These are phyloP conservation scores for Toxotes chatareus DNA, from an alignment of 2,113 vertebrate species.

Conservation along the genomic window DNA sequence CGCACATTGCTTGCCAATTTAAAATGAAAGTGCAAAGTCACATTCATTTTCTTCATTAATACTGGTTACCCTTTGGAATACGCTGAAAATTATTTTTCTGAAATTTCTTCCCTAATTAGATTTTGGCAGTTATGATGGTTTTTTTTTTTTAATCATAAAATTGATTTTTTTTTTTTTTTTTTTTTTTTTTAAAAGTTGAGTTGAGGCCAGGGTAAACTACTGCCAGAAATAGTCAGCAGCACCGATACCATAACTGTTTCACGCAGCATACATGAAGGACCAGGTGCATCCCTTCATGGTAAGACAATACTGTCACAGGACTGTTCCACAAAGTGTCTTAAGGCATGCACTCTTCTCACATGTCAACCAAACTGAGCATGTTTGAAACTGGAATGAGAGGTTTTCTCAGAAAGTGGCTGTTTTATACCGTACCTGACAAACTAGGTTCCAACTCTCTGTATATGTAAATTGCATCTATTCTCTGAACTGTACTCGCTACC, in stretches of 20 bases:
- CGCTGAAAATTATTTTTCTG: neutral
- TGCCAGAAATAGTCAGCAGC: neutral
- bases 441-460: neutral
- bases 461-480: neutral
- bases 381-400: neutral
- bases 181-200: neutral
- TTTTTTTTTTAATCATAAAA: neutral
- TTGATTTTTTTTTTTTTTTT: neutral
- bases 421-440: neutral
- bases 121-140: neutral
- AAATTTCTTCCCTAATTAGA: neutral
- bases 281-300: neutral
- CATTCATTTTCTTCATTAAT: neutral
- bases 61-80: neutral
- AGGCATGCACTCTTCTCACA: neutral
- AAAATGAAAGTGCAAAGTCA: neutral
- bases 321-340: neutral
- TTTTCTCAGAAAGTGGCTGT: neutral
- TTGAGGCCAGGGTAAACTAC: neutral
- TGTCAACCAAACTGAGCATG: fast-evolving
- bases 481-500: constrained; percentile 20
- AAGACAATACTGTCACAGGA: constrained; percentile 1
- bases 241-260: neutral
- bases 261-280: neutral
- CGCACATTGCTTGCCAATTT: neutral